Percentiles rank a stretch among this genome's conserved stretches.
These are phyloP conservation scores for Clarias laeviceps DNA, from an alignment of 2,797 vertebrate genomes.

Conservation along the genomic window DNA sequence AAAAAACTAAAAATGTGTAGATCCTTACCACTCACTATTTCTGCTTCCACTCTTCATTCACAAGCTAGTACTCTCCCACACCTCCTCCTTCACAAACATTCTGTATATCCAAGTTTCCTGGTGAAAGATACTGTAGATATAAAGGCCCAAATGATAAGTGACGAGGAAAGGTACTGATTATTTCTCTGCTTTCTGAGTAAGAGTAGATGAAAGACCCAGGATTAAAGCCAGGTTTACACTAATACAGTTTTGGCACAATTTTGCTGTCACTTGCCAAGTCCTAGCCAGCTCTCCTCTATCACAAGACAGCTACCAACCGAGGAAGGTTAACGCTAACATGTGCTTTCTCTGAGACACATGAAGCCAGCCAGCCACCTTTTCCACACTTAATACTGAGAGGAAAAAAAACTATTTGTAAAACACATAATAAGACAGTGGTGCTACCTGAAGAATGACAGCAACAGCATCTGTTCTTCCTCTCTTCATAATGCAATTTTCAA, in stretches of 20 bases:
- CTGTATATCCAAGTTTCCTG: background rate
- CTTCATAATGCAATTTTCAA: background rate
- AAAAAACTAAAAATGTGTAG: no score
- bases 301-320: background rate
- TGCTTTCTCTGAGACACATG: constrained; percentile 1
- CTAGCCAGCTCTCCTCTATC: background rate
- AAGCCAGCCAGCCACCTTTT: constrained; percentile 6
- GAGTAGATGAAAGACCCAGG: background rate
- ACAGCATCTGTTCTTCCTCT: background rate
- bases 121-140: background rate
- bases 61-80: no score
- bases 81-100: no score
- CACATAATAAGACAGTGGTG: background rate
- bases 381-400: background rate
- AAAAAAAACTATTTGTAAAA: background rate
- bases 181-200: background rate
- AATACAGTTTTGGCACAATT: constrained; percentile 8
- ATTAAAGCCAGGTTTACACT: constrained; percentile 6
- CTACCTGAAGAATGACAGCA: background rate
- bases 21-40: no score
- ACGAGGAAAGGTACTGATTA: background rate
- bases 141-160: background rate
- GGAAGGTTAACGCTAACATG: background rate
- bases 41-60: no score
- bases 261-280: background rate